Conservation (phyloP, 2,888 invertebrate species). For the Furcula furcula region DNA sequence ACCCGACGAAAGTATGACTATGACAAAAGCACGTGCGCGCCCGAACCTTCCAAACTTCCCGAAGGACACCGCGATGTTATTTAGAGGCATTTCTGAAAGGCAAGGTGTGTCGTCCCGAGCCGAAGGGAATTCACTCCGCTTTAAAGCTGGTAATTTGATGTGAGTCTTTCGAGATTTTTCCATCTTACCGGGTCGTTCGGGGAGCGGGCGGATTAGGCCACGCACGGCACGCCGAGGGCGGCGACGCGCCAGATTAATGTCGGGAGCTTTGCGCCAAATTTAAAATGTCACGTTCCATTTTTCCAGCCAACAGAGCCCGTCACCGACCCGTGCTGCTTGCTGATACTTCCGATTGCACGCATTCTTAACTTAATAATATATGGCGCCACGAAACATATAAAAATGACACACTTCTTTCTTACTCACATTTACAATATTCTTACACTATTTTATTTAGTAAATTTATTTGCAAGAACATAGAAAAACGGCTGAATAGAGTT, state of each 20-base stretch:
- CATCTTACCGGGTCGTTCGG: conserved; percentile 72
- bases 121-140: conserved; percentile 72
- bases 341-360: conserved; percentile 55
- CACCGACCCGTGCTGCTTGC: conserved; percentile 56
- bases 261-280: conserved; percentile 75
- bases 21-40: conserved; percentile 77
- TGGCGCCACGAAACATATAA: conserved; percentile 2
- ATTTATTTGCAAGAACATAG: not conserved
- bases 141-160: conserved; percentile 81
- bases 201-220: conserved; percentile 74
- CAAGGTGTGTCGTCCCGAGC: conserved; percentile 71
- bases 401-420: not conserved
- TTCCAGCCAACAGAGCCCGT: conserved; percentile 68
- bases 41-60: conserved; percentile 74
- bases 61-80: conserved; percentile 72
- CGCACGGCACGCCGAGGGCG: conserved; percentile 70
- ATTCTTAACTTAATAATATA: conserved; percentile 38
- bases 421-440: not conserved
- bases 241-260: conserved; percentile 77
- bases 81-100: conserved; percentile 74
- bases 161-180: conserved; percentile 78
- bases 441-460: not conserved
- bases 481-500: conserved; percentile 11
- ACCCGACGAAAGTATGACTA: conserved; percentile 74
- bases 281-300: conserved; percentile 78